These are phyloP conservation scores for Drosophila pseudotakahashii DNA, from an alignment of 2,888 invertebrate genomes.

Conservation along the genomic window DNA sequence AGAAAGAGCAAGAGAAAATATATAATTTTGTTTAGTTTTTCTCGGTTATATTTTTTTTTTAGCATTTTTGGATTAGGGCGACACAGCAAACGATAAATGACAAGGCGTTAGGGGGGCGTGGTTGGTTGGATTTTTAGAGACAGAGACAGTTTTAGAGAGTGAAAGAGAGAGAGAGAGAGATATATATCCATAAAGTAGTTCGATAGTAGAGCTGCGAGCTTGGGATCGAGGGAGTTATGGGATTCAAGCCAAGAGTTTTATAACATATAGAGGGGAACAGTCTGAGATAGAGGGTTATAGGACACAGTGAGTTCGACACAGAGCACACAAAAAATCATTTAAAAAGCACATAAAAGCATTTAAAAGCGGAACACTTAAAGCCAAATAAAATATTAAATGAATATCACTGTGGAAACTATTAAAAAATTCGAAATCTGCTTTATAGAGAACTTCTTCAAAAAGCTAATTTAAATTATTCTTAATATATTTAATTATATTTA, in stretches of 20 bases:
- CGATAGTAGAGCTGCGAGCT: constrained; percentile 31
- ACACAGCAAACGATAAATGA: constrained; percentile 48
- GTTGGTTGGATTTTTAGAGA: constrained; percentile 13
- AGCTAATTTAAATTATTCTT: too few relatives aligned
- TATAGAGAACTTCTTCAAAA: too few relatives aligned
- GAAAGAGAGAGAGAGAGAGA: constrained; percentile 12
- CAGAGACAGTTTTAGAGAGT: constrained; percentile 17
- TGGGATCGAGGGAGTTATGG: constrained; percentile 4
- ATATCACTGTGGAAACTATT: neutral
- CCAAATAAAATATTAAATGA: neutral
- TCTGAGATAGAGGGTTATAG: neutral
- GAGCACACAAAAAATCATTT: constrained; percentile 23
- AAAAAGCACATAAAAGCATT: constrained; percentile 17
- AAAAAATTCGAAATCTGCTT: too few relatives aligned
- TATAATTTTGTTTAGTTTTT: constrained; percentile 26
- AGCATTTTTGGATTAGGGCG: constrained; percentile 18
- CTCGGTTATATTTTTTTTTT: constrained; percentile 8
- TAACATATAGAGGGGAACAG: neutral
- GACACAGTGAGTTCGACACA: constrained; percentile 3
- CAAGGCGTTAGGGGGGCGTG: constrained; percentile 37
- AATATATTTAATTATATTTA: too few relatives aligned
- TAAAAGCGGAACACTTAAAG: neutral
- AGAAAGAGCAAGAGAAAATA: constrained; percentile 29
- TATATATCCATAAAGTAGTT: constrained; percentile 14
- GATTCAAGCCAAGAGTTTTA: constrained; percentile 13